A percentile compares a stretch with the other conserved stretches of the same genome.
Evolutionary conservation across 2,888 invertebrate genomes (phyloP).

Genomic region (Sphaerophoria rueppellii): DNA sequence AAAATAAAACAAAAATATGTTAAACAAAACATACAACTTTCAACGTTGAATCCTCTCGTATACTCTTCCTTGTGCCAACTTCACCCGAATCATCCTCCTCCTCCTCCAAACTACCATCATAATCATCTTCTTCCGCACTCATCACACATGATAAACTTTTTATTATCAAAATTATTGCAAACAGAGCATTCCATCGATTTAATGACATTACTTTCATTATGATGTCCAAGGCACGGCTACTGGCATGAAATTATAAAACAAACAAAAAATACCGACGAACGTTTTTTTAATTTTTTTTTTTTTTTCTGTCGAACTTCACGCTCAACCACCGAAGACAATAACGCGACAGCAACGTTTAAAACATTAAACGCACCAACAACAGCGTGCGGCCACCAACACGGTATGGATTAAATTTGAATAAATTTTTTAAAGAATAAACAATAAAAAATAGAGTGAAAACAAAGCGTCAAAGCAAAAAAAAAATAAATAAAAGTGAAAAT

Average conservation of each 20-base stretch:
- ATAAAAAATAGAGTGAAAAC: constrained; percentile 26
- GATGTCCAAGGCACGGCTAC: constrained; percentile 64
- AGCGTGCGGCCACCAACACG: constrained; percentile 4
- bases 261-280: constrained; percentile 41
- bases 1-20: not conserved
- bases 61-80: constrained; percentile 78
- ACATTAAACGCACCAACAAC: too few relatives aligned
- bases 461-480: constrained; percentile 32
- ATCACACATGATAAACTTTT: constrained; percentile 44
- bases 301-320: not conserved
- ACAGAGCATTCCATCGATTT: constrained; percentile 56
- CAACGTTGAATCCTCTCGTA: constrained; percentile 79
- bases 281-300: constrained; percentile 19
- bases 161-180: constrained; percentile 54
- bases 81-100: constrained; percentile 80
- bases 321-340: not conserved
- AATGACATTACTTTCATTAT: constrained; percentile 70
- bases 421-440: constrained; percentile 49
- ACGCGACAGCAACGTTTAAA: not conserved
- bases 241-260: not conserved
- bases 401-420: constrained; percentile 66
- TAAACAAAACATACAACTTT: constrained; percentile 77
- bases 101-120: constrained; percentile 79
- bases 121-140: constrained; percentile 76
- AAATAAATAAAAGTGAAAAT: constrained; percentile 63